phyloP scores from a whole-genome alignment of 2,797 vertebrate species.

The Poliocrania exsul region DNA sequence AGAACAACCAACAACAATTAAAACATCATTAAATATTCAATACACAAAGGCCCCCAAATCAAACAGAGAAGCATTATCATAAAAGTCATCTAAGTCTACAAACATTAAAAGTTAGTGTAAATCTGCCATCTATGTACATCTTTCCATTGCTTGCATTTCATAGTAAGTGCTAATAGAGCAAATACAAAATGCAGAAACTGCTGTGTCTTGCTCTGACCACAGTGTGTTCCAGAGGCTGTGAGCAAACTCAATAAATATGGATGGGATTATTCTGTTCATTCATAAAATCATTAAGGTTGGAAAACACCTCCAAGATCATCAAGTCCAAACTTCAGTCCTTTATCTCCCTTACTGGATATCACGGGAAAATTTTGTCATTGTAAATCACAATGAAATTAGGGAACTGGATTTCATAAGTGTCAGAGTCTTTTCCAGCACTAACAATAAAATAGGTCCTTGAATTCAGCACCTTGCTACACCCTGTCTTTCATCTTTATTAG shows the following conservation, averaged over 20 bases:
- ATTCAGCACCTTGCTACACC: not conserved
- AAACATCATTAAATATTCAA: constrained; percentile 51
- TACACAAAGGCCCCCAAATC: not conserved
- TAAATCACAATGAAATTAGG: not conserved
- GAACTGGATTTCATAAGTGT: not conserved
- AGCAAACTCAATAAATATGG: not conserved
- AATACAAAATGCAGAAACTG: not conserved
- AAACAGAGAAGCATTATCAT: constrained; percentile 37
- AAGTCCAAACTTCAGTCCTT: not conserved
- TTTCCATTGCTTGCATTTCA: constrained; percentile 7
- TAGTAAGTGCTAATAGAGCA: not conserved
- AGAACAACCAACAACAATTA: constrained; percentile 52
- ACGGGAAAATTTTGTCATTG: not conserved
- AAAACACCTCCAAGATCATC: not conserved
- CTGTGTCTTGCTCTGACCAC: not conserved
- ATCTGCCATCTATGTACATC: not conserved
- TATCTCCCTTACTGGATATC: not conserved
- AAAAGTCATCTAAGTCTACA: constrained; percentile 45
- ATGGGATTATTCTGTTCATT: not conserved
- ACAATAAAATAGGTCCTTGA: not conserved
- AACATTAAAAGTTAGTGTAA: constrained; percentile 57
- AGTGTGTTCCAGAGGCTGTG: not conserved
- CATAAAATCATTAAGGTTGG: not conserved
- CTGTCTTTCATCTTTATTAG: not conserved
- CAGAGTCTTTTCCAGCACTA: not conserved